Percentiles rank a stretch among this genome's conserved stretches.
Conservation (phyloP, 2,113 vertebrate genomes). For the Eulemur macaco region DNA sequence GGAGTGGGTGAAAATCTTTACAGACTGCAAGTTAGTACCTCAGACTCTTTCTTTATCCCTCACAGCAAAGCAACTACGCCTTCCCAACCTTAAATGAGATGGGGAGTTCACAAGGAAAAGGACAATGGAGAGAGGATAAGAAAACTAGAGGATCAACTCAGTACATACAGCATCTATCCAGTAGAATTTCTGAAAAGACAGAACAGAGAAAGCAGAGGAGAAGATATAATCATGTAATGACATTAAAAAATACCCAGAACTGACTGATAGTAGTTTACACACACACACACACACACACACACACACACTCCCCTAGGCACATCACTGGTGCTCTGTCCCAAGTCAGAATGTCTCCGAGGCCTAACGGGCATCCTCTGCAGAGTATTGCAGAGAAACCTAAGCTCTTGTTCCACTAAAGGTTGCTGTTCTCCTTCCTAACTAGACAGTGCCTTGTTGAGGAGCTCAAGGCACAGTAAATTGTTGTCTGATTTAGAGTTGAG, state of each 20-base stretch:
- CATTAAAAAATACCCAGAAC: neutral
- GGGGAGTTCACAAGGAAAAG: neutral
- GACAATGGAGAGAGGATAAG: neutral
- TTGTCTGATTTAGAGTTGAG: neutral
- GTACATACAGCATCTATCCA: neutral
- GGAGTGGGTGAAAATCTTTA: neutral
- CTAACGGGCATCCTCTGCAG: no score
- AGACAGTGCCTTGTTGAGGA: neutral
- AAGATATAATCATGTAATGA: neutral
- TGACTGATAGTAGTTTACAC: neutral
- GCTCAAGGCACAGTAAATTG: neutral
- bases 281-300: neutral
- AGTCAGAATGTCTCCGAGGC: neutral
- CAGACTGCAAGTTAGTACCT: neutral
- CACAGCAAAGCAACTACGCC: neutral
- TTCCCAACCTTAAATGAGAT: neutral
- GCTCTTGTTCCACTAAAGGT: neutral
- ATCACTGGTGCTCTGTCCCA: neutral
- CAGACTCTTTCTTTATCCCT: neutral
- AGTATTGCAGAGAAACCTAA: neutral
- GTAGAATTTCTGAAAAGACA: neutral
- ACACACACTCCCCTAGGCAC: neutral
- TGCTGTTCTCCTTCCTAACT: neutral
- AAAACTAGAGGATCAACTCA: neutral
- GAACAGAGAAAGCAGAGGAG: neutral